Evolutionary conservation across 2,113 vertebrate species (phyloP), one percentile per base, ranked within the genome.

Genomic region (Bambusicola thoracicus): DNA sequence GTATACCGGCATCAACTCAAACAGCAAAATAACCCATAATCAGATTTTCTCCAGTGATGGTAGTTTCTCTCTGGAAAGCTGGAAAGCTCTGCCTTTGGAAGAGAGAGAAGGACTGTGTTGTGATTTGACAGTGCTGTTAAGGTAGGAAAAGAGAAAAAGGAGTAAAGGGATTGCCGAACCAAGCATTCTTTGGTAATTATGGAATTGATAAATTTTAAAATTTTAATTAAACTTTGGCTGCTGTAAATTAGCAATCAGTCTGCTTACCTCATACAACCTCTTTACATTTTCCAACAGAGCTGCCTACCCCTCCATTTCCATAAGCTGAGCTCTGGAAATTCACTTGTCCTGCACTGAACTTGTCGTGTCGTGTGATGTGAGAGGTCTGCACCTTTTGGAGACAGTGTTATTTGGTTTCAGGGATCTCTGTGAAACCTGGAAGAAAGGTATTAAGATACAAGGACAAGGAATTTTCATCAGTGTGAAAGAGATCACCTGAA

Each of bases 41-140:
- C 56, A 78, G 34, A 79, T 93, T 77, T 87, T 22, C 24, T 89
- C 25, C 30, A 19, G 14, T 67, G 69, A 36, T 1, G 2, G 25
- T 59, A 70, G 85, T 93, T 92, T 85, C 56, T 82, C 34, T 63
- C 20, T 68, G 38, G n/a, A 89, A 94, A 85, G 38, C 46, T 87
- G 73, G 41, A 85, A 91, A 63, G n/a, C 38, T 89, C 22, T 63
- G 16, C 51, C 43, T 90, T 6, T 17, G 40, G 29, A 88, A 63
- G 55, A 78, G 40, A 51, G 30, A 63, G 13, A 2, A 63, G 49
- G 66, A 13, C 49, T n/a, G 25, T 85, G 29, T 43, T 91, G 32
- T 77, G 46, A 9, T 63, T 77, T 92, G 51, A 32, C 36, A 66
- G 29, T 17, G 7, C 36, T 65, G 6, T 56, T 65, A 43, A 76